Conservation (phyloP, 2,113 vertebrate species). For the Mustelus asterias region DNA sequence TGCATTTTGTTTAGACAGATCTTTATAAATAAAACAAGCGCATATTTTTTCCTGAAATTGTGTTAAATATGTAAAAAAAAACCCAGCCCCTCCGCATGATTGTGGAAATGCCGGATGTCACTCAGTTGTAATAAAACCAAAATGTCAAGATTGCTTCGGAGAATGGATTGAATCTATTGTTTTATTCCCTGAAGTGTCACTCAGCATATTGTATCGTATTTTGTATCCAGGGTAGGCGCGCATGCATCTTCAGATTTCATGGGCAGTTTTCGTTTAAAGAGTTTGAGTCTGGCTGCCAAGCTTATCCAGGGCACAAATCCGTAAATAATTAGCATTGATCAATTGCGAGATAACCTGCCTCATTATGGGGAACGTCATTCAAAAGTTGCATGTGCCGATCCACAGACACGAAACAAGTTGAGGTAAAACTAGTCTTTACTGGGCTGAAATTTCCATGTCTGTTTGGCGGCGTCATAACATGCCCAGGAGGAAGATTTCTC, state of each 20-base stretch:
- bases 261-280: neutral
- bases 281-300: neutral
- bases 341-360: neutral
- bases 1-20: constrained; percentile 76
- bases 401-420: neutral
- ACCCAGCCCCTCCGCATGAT: constrained; percentile 65
- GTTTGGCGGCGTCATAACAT: neutral
- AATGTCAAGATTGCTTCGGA: constrained; percentile 64
- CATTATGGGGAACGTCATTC: neutral
- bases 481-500: neutral
- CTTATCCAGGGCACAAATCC: neutral
- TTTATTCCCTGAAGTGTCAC: constrained; percentile 66
- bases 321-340: constrained; percentile 30
- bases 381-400: neutral
- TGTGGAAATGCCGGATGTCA: constrained; percentile 61
- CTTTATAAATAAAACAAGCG: constrained; percentile 77
- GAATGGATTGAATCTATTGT: constrained; percentile 56
- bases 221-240: constrained; percentile 55
- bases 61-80: constrained; percentile 80
- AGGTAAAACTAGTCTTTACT: neutral
- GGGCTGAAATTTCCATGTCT: neutral
- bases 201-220: constrained; percentile 52
- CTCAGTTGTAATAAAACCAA: constrained; percentile 64
- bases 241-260: constrained; percentile 34
- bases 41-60: constrained; percentile 72